These are phyloP conservation scores for Drosophila neocordata DNA, from an alignment of 1,140 invertebrate species.

Conservation along the genomic window DNA sequence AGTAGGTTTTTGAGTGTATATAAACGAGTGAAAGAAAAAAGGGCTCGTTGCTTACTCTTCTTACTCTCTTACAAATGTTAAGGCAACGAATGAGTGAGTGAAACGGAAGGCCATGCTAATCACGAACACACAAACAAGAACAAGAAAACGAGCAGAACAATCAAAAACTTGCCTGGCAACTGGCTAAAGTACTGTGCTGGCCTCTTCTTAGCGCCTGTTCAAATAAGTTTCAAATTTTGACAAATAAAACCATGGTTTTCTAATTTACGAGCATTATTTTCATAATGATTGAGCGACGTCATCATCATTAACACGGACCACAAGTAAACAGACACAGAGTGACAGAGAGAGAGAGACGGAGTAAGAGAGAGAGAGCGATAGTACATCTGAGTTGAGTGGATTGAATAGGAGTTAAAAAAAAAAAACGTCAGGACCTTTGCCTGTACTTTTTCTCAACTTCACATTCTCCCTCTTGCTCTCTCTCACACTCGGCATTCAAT, in stretches of 20 bases:
- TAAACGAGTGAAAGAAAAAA: constrained; percentile 8
- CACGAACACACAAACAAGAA: constrained; percentile 46
- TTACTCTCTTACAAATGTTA: background rate
- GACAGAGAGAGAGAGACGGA: background rate
- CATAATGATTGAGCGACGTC: constrained; percentile 64
- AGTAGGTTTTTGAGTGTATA: constrained; percentile 16
- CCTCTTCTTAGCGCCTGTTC: constrained; percentile 74
- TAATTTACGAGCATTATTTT: constrained; percentile 77
- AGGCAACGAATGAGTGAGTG: background rate
- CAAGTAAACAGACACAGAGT: background rate
- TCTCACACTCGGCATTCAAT: constrained; percentile 27
- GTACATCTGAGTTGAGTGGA: constrained; percentile 29
- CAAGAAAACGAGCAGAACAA: constrained; percentile 34
- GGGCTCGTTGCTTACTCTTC: constrained; percentile 1
- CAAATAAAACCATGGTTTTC: constrained; percentile 82
- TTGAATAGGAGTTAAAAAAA: constrained; percentile 46
- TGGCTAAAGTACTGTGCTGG: constrained; percentile 30
- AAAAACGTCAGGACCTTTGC: constrained; percentile 24
- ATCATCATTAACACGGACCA: background rate
- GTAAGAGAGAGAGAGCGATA: background rate
- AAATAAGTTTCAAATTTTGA: constrained; percentile 83
- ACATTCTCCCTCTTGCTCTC: constrained; percentile 23
- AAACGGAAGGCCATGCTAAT: constrained; percentile 56
- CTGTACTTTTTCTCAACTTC: constrained; percentile 17
- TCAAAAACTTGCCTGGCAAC: constrained; percentile 48